These are phyloP conservation scores for Thalassarche chlororhynchos DNA, from an alignment of 2,113 vertebrate species.

Conservation along the genomic window DNA sequence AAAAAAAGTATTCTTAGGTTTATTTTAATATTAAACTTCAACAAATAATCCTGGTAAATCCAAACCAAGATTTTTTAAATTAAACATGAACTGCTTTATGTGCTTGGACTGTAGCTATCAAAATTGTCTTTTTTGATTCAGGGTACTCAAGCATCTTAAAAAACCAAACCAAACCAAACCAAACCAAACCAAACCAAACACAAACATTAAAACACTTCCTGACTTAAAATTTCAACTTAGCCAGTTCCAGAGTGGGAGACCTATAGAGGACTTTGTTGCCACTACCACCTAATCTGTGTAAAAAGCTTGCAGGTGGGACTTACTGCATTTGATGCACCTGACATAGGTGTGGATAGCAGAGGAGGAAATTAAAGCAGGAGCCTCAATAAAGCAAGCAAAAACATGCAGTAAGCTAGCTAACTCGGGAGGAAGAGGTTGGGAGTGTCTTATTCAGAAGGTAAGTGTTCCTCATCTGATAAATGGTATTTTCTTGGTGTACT, in stretches of 20 bases:
- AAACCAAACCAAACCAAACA: not conserved
- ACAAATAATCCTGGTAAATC: not conserved
- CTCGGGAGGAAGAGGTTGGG: not conserved
- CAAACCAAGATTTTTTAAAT: not conserved
- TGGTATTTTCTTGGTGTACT: not conserved
- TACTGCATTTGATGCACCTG: not conserved
- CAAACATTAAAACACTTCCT: not conserved
- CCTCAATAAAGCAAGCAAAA: not conserved
- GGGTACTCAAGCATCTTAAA: not conserved
- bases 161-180: not conserved
- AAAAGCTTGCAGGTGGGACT: not conserved
- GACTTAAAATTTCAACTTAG: not conserved
- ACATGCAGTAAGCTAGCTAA: too few species aligned
- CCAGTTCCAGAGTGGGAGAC: not conserved
- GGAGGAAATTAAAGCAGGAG: not conserved
- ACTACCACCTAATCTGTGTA: not conserved
- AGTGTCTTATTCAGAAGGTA: accelerated
- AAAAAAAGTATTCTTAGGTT: not conserved
- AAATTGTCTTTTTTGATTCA: not conserved
- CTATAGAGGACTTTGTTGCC: not conserved
- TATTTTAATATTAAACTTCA: not conserved
- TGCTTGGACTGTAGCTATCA: not conserved
- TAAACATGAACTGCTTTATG: not conserved
- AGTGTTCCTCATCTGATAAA: not conserved
- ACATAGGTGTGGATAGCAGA: not conserved